phyloP scores from a whole-genome alignment of 1,140 invertebrate genomes.

The Anagrus nilaparvatae region DNA sequence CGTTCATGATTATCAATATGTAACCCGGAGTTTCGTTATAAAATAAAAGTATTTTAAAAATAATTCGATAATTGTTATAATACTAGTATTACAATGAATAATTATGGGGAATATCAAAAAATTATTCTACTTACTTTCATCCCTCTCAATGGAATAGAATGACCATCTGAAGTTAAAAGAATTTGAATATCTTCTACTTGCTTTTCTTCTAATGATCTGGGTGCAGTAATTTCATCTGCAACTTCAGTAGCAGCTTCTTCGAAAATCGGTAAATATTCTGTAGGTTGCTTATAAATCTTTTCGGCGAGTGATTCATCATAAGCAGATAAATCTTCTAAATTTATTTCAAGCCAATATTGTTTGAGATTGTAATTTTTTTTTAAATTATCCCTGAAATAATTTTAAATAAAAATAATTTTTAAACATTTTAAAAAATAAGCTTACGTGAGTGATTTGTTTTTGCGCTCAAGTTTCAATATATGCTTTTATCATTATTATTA shows the following conservation, averaged over 20 bases:
- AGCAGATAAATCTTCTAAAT: slow-evolving; percentile 86
- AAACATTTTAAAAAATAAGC: too few species aligned
- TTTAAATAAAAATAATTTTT: too few species aligned
- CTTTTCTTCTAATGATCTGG: slow-evolving; percentile 82
- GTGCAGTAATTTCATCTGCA: slow-evolving; percentile 91
- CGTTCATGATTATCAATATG: neutral
- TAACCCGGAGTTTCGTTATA: neutral
- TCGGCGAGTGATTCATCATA: slow-evolving; percentile 93
- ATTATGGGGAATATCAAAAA: neutral
- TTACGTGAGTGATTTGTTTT: too few species aligned
- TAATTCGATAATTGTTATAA: neutral
- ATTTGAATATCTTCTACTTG: slow-evolving; percentile 92
- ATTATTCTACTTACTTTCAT: slow-evolving; percentile 59
- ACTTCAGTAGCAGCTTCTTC: slow-evolving; percentile 97
- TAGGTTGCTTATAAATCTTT: slow-evolving; percentile 84
- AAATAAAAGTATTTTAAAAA: slow-evolving; percentile 2
- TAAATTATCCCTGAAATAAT: slow-evolving; percentile 69
- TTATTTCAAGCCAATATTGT: slow-evolving; percentile 86
- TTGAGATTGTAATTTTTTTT: slow-evolving; percentile 89
- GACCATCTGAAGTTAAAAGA: slow-evolving; percentile 73
- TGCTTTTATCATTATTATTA: too few species aligned
- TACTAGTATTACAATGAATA: slow-evolving; percentile 1
- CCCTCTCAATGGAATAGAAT: slow-evolving; percentile 71
- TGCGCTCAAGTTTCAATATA: too few species aligned
- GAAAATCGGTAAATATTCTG: slow-evolving; percentile 88